Evolutionary conservation across 1,140 invertebrate genomes (phyloP).

Genomic region (Cyrtorhinus lividipennis): DNA sequence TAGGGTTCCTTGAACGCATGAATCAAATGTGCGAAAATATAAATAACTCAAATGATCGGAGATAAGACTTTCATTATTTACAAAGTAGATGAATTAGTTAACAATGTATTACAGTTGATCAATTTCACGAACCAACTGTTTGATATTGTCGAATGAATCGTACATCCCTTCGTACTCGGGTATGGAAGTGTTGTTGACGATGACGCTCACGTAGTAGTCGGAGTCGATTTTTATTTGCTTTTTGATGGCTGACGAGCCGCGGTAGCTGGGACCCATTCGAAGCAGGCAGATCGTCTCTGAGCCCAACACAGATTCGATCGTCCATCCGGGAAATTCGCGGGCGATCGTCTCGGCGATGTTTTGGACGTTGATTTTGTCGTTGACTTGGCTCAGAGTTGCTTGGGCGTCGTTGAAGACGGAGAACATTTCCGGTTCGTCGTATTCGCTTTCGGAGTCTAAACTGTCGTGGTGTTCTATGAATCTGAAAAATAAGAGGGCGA

Average conservation of each 20-base stretch:
- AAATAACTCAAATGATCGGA: no score
- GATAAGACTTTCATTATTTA: no score
- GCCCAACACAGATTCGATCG: neutral
- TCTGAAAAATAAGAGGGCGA: neutral
- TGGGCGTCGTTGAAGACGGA: neutral
- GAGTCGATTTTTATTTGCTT: conserved; percentile 11
- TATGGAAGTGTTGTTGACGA: neutral
- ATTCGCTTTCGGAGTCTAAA: conserved; percentile 13
- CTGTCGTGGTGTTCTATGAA: conserved; percentile 14
- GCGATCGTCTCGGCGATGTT: conserved; percentile 4
- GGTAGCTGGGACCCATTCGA: neutral
- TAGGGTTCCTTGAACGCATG: no score
- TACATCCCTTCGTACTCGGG: conserved; percentile 13
- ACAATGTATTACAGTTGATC: conserved; percentile 9
- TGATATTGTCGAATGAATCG: conserved; percentile 9
- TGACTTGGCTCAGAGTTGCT: neutral
- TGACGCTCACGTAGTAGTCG: conserved; percentile 8
- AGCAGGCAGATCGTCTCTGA: neutral
- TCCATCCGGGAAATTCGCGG: conserved; percentile 11
- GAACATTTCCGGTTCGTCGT: neutral
- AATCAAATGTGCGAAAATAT: no score
- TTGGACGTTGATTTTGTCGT: neutral
- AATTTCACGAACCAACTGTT: conserved; percentile 12
- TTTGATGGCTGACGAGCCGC: neutral
- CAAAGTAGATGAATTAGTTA: neutral